Percentiles rank a stretch among this genome's conserved stretches.
phyloP scores from a whole-genome alignment of 2,797 vertebrate genomes.

The Stomatorhinus walkeri region DNA sequence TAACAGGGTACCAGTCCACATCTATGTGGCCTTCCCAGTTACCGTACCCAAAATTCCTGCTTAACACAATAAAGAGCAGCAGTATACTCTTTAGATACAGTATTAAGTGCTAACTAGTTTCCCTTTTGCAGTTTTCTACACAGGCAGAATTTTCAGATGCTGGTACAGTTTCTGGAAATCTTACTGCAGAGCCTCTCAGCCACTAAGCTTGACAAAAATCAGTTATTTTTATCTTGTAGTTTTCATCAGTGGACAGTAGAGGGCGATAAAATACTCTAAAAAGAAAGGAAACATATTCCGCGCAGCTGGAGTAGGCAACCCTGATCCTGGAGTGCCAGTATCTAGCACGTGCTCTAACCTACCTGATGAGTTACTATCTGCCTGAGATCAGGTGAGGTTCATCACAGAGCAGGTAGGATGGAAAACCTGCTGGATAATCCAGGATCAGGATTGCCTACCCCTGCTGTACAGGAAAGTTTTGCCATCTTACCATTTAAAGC shows the following conservation, averaged over 20 bases:
- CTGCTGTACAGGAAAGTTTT: neutral
- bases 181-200: neutral
- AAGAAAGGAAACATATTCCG: neutral
- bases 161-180: neutral
- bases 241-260: conserved; percentile 15
- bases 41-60: neutral
- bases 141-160: neutral
- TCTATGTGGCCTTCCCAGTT: neutral
- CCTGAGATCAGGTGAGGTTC: neutral
- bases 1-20: neutral
- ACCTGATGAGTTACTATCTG: neutral
- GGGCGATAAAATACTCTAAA: neutral
- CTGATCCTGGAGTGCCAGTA: neutral
- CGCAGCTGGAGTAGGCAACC: neutral
- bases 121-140: neutral
- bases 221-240: neutral
- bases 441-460: neutral
- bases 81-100: neutral
- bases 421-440: neutral
- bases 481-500: neutral
- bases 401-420: neutral
- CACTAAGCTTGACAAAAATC: neutral
- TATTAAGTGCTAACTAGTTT: neutral
- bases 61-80: neutral
- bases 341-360: neutral